Evolutionary conservation across 2,888 invertebrate species (phyloP), one percentile per base, ranked within the genome.

Genomic region (Piscicola geometra): DNA sequence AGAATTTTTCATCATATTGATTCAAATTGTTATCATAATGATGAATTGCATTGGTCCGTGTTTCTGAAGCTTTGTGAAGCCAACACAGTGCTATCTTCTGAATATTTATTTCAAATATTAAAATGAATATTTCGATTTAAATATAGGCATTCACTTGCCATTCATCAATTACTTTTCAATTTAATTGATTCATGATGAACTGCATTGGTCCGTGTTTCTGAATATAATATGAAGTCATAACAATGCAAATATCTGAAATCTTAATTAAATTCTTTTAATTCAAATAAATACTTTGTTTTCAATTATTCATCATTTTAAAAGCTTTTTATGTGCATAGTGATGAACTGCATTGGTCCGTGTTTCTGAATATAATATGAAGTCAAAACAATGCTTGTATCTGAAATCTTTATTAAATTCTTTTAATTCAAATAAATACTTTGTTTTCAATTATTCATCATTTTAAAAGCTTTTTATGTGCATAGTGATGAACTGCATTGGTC

Each of bases 21-120:
- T n/a, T n/a, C n/a, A n/a, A n/a, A n/a, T n/a, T n/a, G n/a, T n/a
- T n/a, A n/a, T n/a, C 25, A 47, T 36, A 21, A 67, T 75, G 70
- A 77, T 75, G 71, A 75, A 41, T 60, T 66, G 41, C 52, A 69
- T 77, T 77, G 75, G 77, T 77, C 77, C 56, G 77, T 77, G 75
- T 75, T 77, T 33, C 75, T 75, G 75, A 75, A 32, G 36, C 35
- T 32, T 25, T 30, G 56, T 60, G 72, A 56, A 0, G 25, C n/a
- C 60, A 56, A 15, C 60, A 56, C 60, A 56, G n/a, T 56, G 60
- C 60, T 56, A 56, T 21, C n/a, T 56, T 18, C n/a, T 56, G 60
- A 56, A 56, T 18, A 56, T 15, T 25, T 56, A 9, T 21, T 18
- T 56, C n/a, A 56, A 56, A n/a, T n/a, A 9, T 15, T 15, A 15